These are phyloP conservation scores for Diplogasteroides magnus DNA, from an alignment of 1,140 invertebrate genomes.

Conservation along the genomic window DNA sequence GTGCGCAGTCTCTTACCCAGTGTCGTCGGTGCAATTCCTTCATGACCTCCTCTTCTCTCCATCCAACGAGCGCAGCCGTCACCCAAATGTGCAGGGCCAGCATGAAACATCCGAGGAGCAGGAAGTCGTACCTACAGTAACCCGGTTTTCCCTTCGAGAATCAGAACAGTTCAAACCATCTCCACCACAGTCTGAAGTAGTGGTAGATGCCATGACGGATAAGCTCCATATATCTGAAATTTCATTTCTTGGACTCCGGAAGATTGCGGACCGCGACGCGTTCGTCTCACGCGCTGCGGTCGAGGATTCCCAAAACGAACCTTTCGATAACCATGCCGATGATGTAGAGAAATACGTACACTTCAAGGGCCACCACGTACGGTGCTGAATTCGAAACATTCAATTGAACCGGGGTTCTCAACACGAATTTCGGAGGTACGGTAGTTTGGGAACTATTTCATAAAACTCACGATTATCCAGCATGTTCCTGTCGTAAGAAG, in stretches of 20 bases:
- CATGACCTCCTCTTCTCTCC: not conserved
- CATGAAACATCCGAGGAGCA: constrained; percentile 22
- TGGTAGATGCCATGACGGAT: constrained; percentile 12
- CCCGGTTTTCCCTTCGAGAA: not conserved
- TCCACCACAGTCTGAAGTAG: constrained; percentile 39
- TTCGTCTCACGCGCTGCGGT: no score
- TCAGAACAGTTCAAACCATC: constrained; percentile 34
- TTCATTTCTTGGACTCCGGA: no score
- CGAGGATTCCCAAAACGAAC: no score
- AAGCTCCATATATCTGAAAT: constrained; percentile 20
- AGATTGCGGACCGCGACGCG: no score
- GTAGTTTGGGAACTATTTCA: no score
- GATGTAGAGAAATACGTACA: constrained; percentile 30
- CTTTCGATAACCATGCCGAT: constrained; percentile 24
- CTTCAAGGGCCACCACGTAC: constrained; percentile 4
- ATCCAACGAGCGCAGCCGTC: not conserved
- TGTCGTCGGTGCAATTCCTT: not conserved
- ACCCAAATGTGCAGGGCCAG: constrained; percentile 19
- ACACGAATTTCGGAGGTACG: not conserved
- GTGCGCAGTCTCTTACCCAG: constrained; percentile 6
- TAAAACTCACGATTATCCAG: not conserved
- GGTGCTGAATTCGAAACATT: not conserved
- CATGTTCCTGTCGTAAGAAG: not conserved
- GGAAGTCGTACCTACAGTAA: constrained; percentile 10
- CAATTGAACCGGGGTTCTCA: not conserved